Base-by-base conservation (phyloP, 2,797 vertebrate genomes). In the Hypotaenidia okinawae region DNA sequence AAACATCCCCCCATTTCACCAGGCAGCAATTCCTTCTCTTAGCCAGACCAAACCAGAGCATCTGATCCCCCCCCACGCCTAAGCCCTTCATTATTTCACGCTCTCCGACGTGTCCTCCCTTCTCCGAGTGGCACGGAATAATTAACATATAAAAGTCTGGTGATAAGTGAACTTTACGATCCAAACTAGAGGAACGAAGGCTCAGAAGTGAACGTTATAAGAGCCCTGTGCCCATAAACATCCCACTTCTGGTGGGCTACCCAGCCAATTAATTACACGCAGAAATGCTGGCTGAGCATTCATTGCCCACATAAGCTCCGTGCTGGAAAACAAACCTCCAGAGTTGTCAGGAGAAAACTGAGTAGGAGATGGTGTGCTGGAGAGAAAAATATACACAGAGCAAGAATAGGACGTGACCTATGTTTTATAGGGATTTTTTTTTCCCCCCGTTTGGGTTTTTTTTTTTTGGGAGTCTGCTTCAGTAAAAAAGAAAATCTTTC, bases 131-230 rank as follows among this genome's bases (percentile, higher is more conserved):
- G 92, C 64, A 32, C 61, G 28, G 91, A 96, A 94, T 94, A 96
- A 97, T 97, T 95, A 97, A 96, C 94, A 95, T 81, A 92, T 96
- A 97, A 96, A 97, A 96, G 85, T 28, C 91, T 95, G 95, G 94
- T 75, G 96, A 97, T 95, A 95, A 97, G 93, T 94, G 94, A 97
- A 93, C 90, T 97, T 97, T 95, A 96, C 67, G 28, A 97, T 95
- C 76, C 94, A 93, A 96, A 95, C 88, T 55, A 94, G 96, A 84
- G 91, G 95, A 95, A 95, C 6, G 90, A 92, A 91, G 95, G 96
- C 95, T 97, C 96, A 96, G 95, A 97, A 97, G 96, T 92, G 88
- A 96, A 94, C 61, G 9, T 97, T 97, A 97, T 96, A 97, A 97
- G 97, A 96, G 95, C 95, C 93, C 92, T 97, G 95, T 95, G 95